A percentile compares a stretch with the other conserved stretches of the same genome.
Conservation (phyloP, 2,888 invertebrate species). For the Ornithoptera priamus region DNA sequence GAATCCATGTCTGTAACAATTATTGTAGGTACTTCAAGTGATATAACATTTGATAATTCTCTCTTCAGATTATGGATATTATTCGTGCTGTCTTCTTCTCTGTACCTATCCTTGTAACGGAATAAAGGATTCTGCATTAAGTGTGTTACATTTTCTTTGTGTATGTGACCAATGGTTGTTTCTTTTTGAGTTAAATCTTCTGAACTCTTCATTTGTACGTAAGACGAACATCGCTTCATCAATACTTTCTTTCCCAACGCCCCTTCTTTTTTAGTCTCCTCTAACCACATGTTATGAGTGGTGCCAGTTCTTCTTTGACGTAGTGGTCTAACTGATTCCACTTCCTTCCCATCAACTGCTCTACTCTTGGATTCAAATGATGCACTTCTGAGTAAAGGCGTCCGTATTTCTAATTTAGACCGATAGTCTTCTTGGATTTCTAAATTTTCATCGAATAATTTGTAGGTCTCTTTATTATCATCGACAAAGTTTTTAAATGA, state of each 20-base stretch:
- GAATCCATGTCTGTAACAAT: conserved; percentile 39
- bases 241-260: conserved; percentile 57
- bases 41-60: conserved; percentile 35
- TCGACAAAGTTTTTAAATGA: conserved; percentile 46
- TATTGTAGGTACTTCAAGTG: conserved; percentile 42
- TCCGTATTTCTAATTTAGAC: conserved; percentile 37
- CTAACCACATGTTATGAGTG: conserved; percentile 44
- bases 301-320: conserved; percentile 52
- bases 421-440: conserved; percentile 38
- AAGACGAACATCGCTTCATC: conserved; percentile 45
- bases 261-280: conserved; percentile 44
- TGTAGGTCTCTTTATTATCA: conserved; percentile 43
- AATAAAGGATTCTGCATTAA: conserved; percentile 31
- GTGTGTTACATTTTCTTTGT: conserved; percentile 32
- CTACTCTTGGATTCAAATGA: conserved; percentile 16
- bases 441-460: conserved; percentile 39
- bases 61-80: conserved; percentile 42
- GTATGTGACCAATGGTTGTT: conserved; percentile 29
- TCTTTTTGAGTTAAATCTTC: conserved; percentile 45
- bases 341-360: conserved; percentile 34
- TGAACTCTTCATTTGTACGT: conserved; percentile 49
- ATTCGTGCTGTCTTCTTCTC: conserved; percentile 33
- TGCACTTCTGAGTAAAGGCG: conserved; percentile 31
- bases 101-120: conserved; percentile 38
- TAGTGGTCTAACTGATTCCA: conserved; percentile 35